Evolutionary conservation across 1,140 invertebrate genomes (phyloP).

Genomic region (Drosophila insularis): DNA sequence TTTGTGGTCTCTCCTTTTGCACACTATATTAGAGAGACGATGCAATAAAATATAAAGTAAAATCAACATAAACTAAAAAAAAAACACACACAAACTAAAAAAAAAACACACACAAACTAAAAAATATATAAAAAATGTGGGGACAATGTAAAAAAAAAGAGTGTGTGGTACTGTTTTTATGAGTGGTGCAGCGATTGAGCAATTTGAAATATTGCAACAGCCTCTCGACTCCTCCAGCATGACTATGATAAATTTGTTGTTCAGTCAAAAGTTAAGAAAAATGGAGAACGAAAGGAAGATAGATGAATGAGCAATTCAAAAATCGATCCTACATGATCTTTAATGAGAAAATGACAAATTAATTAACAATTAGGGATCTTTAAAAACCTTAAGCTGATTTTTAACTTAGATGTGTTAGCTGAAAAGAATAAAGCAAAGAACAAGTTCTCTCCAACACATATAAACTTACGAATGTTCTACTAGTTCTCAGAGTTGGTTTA

Average conservation of each 20-base stretch:
- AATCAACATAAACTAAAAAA: conserved; percentile 14
- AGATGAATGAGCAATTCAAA: not conserved
- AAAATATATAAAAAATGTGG: not conserved
- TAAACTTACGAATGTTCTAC: no score
- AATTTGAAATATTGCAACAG: conserved; percentile 76
- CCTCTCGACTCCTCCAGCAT: conserved; percentile 24
- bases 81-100: not conserved
- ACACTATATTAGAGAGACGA: conserved; percentile 16
- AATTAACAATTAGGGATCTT: not conserved
- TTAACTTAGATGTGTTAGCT: no score
- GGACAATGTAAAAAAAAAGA: not conserved
- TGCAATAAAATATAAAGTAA: conserved; percentile 33
- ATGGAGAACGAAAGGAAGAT: not conserved
- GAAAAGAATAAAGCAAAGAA: no score
- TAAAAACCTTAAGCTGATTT: no score
- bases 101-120: conserved; percentile 6
- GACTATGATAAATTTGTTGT: conserved; percentile 45
- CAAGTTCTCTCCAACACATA: no score
- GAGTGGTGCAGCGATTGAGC: conserved; percentile 49
- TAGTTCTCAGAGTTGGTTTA: no score
- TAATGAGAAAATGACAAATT: not conserved
- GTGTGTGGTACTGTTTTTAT: conserved; percentile 37
- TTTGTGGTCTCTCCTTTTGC: conserved; percentile 28
- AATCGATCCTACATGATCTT: not conserved
- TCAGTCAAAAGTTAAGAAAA: conserved; percentile 16